Evolutionary conservation across 2,797 vertebrate species (phyloP), one percentile per base, ranked within the genome.

Genomic region (Sebastes umbrosus): DNA sequence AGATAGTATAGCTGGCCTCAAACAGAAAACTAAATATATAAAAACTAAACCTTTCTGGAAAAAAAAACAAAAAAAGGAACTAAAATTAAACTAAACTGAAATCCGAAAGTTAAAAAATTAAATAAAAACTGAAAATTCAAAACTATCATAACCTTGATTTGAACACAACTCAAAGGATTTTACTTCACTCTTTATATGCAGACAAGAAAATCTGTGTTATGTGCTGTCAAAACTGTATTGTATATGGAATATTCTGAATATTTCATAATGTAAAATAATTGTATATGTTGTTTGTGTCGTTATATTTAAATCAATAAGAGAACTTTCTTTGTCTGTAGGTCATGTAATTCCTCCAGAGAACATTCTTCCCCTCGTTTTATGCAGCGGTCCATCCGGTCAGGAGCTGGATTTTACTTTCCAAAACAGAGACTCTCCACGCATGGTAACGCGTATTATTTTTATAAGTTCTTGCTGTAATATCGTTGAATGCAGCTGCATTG

Each of bases 261-360:
- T 73, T 73, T 58, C 3, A 59, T 36, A 20, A 25, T 52, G 12
- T 58, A 4, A 18, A 39, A 62, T 18, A 6, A 34, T 31, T 46
- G 20, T 14, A 39, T 12, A 39, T 54, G 5, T 73, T 74, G 5
- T 74, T 74, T 52, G 24, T 32, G 14, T 46, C 54, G 22, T 59
- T 69, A 8, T 9, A 50, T 36, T 77, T n/a, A 55, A 63, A 16
- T 65, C 3, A 25, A 13, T 34, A 29, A 29, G 55, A 27, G 13
- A 5, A 12, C 7, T 16, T n/a, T 54, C 12, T 58, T 55, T 63
- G 6, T 43, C 46, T 60, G 66, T 64, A 99, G 99, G 98, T 89
- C 98, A 99, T 1, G 97, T 99, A 72, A 99, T 99, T 91, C 97
- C 98, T 77, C 97, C 98, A 0, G 96, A 97, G 88, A 98, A 97